Evolutionary conservation across 2,888 invertebrate species (phyloP).

Genomic region (Drosophila dives): DNA sequence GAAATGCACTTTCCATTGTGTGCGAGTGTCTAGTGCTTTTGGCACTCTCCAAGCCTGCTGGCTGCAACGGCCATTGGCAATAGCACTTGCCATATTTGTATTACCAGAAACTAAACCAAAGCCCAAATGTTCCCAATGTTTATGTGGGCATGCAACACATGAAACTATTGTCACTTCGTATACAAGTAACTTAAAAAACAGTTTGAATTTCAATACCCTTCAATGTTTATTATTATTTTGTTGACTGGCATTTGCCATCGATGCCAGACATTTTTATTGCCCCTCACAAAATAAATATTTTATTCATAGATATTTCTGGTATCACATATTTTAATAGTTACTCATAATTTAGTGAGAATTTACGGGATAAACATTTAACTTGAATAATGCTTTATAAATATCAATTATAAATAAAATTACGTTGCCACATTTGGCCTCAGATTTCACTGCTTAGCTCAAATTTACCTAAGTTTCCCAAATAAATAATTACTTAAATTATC

Average conservation of each 20-base stretch:
- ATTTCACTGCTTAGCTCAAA: background rate
- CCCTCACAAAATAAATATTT: background rate
- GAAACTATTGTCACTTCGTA: background rate
- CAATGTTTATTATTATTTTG: background rate
- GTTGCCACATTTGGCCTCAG: background rate
- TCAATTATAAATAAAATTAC: background rate
- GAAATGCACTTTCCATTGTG: constrained; percentile 80
- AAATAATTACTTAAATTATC: too few relatives aligned
- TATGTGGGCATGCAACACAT: constrained; percentile 15
- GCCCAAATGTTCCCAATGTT: constrained; percentile 33
- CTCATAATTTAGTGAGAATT: background rate
- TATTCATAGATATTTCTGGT: background rate
- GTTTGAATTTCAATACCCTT: background rate
- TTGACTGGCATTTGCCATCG: background rate
- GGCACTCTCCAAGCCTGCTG: constrained; percentile 53
- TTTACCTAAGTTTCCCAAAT: too few relatives aligned
- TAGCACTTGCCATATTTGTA: constrained; percentile 74
- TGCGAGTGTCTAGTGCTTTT: constrained; percentile 73
- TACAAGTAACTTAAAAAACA: background rate
- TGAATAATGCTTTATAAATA: background rate
- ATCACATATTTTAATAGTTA: background rate
- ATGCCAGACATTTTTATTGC: background rate
- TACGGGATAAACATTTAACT: background rate
- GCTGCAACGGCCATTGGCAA: background rate
- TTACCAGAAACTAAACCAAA: constrained; percentile 32